Evolutionary conservation across 2,888 invertebrate genomes (phyloP), one percentile per base, ranked within the genome.

Genomic region (Phortica magna): DNA sequence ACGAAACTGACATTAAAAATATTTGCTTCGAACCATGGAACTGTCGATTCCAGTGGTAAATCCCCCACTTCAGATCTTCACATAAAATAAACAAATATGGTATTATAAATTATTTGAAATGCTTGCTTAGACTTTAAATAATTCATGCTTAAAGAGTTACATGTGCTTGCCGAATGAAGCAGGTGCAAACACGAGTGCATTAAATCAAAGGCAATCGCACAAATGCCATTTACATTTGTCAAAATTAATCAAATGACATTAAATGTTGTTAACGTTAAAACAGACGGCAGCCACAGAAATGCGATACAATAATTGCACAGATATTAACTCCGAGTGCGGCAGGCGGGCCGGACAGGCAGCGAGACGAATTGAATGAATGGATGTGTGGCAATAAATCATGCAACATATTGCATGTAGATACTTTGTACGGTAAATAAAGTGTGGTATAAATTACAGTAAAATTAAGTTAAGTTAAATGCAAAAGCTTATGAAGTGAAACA

Each of bases 381-480:
- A 82, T 84, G 83, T 77, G 80, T 19, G 67, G 80, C 77, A 70
- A 85, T 86, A 86, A 86, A 86, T 86, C 88, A 86, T 84, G 87
- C 82, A 86, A 83, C 86, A 86, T 83, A 86, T 86, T 88, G 86
- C 78, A 77, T 53, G 78, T 59, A 73, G 76, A 81, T 76, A 81
- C 79, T 82, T 17, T 53, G 22, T 81, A 83, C 74, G 80, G 80
- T 83, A 86, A 86, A 87, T 80, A 84, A 80, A 81, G 84, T 61
- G 59, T 61, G 59, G 17, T 80, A 86, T 85, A 88, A 88, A 86
- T 86, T 85, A 86, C 84, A 79, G 64, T 74, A 79, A 86, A 84
- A 84, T 86, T 82, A 83, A 81, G 81, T 83, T 81, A 85, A 87
- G 81, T 83, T 81, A 85, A 87, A 80, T 83, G 84, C 84, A 82